phyloP scores from a whole-genome alignment of 2,888 invertebrate species.

The Ramazzottius varieornatus region DNA sequence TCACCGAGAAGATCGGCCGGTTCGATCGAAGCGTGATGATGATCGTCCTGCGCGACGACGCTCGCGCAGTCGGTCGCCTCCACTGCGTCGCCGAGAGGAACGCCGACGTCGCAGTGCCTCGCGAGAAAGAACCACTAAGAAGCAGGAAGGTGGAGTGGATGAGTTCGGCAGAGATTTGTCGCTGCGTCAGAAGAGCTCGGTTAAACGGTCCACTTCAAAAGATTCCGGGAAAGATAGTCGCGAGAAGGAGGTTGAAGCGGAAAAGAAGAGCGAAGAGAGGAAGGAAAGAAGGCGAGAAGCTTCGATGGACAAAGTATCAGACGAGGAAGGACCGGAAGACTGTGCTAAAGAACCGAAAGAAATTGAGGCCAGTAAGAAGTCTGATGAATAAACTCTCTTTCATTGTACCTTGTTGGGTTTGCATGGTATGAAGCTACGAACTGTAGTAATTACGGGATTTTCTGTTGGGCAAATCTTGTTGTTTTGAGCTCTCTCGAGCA shows the following conservation, averaged over 20 bases:
- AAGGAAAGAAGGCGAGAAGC: neutral
- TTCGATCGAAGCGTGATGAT: neutral
- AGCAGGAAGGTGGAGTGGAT: neutral
- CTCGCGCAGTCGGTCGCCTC: neutral
- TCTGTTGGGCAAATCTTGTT: too few species aligned
- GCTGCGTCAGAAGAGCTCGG: neutral
- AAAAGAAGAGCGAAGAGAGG: neutral
- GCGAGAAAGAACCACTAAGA: neutral
- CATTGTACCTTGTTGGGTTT: too few species aligned
- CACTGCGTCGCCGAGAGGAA: neutral
- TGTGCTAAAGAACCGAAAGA: too few species aligned
- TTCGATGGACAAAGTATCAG: neutral
- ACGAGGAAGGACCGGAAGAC: too few species aligned
- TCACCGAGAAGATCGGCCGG: neutral
- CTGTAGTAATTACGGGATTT: too few species aligned
- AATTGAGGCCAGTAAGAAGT: too few species aligned
- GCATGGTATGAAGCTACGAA: too few species aligned
- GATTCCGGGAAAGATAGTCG: neutral
- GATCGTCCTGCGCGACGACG: neutral
- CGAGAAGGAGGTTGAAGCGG: neutral
- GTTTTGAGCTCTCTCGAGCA: too few species aligned
- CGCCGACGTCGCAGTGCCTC: too few species aligned
- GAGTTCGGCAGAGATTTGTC: neutral
- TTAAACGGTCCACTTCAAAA: too few species aligned
- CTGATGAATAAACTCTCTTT: too few species aligned